phyloP scores from a whole-genome alignment of 2,113 vertebrate genomes.

The Merops nubicus region DNA sequence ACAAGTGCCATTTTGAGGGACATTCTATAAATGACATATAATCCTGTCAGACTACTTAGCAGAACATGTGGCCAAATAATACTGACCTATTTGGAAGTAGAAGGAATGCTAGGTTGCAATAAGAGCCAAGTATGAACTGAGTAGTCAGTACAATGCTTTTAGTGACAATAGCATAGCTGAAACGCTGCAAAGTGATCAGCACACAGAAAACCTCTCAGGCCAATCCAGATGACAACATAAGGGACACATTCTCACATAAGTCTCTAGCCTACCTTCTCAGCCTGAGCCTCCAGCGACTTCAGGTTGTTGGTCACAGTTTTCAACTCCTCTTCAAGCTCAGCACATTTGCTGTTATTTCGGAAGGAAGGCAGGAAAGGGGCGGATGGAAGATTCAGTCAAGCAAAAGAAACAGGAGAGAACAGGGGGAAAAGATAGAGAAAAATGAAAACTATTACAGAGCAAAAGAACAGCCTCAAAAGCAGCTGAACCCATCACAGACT shows the following conservation, averaged over 20 bases:
- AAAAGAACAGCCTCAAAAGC: conserved; percentile 73
- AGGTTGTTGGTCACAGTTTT: conserved; percentile 99
- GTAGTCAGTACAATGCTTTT: background rate
- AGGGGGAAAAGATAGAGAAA: conserved; percentile 77
- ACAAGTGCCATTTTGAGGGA: background rate
- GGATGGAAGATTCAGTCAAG: conserved; percentile 69
- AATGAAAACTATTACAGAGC: conserved; percentile 80
- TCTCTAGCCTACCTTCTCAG: conserved; percentile 95
- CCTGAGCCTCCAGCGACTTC: conserved; percentile 99
- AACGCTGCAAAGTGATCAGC: background rate
- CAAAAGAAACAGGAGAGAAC: conserved; percentile 71
- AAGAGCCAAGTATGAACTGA: background rate
- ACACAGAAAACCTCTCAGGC: background rate
- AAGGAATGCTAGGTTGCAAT: background rate
- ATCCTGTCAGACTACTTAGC: background rate
- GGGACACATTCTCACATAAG: background rate
- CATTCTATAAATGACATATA: background rate
- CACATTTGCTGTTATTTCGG: conserved; percentile 97
- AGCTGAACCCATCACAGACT: conserved; percentile 71
- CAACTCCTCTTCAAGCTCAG: conserved; percentile 99
- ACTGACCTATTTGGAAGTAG: background rate
- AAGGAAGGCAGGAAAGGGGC: conserved; percentile 77
- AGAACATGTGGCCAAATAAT: background rate
- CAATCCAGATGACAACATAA: background rate
- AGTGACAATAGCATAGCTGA: background rate